Base-by-base conservation (phyloP, 2,888 invertebrate genomes). In the Archips crataeganus region DNA sequence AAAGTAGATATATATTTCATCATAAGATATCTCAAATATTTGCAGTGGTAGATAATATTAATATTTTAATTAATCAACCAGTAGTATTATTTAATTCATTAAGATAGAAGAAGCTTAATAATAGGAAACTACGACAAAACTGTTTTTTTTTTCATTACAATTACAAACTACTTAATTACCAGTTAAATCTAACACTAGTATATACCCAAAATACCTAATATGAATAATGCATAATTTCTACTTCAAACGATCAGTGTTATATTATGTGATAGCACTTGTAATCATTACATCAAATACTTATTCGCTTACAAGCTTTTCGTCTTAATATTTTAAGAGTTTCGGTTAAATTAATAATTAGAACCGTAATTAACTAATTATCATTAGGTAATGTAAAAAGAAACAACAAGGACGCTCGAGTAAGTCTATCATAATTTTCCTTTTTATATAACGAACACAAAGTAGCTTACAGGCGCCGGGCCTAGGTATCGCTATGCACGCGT, bases 291-390 rank as follows among this genome's bases (percentile, higher is more conserved):
- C 88, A 88, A 93, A 89, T 87, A 89, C 84, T 88, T 86, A 84
- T 84, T 86, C 91, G 91, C 93, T 85, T 93, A 93, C 92, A 93
- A 93, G 92, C 91, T 89, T 93, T 86, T 90, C 88, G 88, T 90
- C 92, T 93, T 92, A 93, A 80, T 82, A 79, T 85, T 90, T 92
- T 90, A 92, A 45, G 90, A 92, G 91, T 84, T 92, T 89, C 89
- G 85, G 88, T 93, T 94, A 93, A 91, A 92, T 93, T 93, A 94
- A 90, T 93, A 90, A 92, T 94, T 94, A 91, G 87, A 94, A 95
- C 95, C 95, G 95, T 95, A 95, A 95, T 95, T 94, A 95, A 95
- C 95, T 95, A 95, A 95, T 94, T 94, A 95, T 94, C 93, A 93
- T 93, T 93, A 94, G 91, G 91, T 92, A 88, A 87, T 89, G 82